Evolutionary conservation across 2,888 invertebrate species (phyloP), one percentile per base, ranked within the genome.

Genomic region (Polydrusus pterygomalis): DNA sequence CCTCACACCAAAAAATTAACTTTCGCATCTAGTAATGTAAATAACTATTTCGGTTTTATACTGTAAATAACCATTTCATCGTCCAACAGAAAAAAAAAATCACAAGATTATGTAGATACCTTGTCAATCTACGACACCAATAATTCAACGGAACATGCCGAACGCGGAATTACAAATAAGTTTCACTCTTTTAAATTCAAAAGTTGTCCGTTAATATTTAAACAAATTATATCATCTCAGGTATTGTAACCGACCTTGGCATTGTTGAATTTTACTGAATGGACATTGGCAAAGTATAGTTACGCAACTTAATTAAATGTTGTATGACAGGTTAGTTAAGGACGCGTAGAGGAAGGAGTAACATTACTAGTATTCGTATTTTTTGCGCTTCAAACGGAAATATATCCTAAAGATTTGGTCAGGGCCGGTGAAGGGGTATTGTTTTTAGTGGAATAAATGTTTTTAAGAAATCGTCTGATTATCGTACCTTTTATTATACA

Each of bases 211-310:
- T 17, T 47, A 64, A 34, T 49, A 47, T 49, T 64, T 64, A 49
- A 64, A 63, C 25, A 25, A 45, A 34, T 56, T 15, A 34, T 30
- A 45, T 64, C 47, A 18, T 64, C 63, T 9, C 49, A 20, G 30
- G n/a, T 15, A 30, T 17, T 49, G 34, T 10, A 10, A n/a, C 7
- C 47, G 47, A 56, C 69, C 69, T 69, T 69, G 69, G 69, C 58
- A 45, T 69, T 69, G 69, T 58, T 58, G 15, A 69, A 45, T 69
- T 56, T 43, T 69, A 1, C 40, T 68, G 68, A 68, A 68, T 69
- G 69, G 45, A 69, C 7, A 40, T 69, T 45, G 45, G 38, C 40
- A 40, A 68, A 43, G 10, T 56, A 8, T 2, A 18, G 43, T 18
- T 64, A 49, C 34, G 13, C 47, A 49, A 49, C 25, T 18, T 49